Conservation (phyloP, 2,888 invertebrate genomes). For the Peribatodes rhomboidaria region DNA sequence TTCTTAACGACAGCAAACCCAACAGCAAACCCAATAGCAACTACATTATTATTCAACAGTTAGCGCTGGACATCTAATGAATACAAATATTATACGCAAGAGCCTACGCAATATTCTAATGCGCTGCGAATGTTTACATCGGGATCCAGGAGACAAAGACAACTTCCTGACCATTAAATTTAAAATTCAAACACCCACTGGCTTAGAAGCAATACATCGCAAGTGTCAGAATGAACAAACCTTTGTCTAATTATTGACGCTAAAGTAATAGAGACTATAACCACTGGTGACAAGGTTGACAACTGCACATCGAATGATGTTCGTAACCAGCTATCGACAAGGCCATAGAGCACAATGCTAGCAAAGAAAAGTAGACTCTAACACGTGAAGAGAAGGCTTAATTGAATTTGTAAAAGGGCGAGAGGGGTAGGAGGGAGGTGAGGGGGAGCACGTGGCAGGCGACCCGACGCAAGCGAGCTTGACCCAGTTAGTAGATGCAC, state of each 20-base stretch:
- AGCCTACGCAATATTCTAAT: slow-evolving; percentile 41
- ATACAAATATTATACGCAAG: slow-evolving; percentile 31
- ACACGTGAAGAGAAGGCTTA: slow-evolving; percentile 47
- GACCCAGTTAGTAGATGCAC: slow-evolving; percentile 83
- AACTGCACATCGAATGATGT: slow-evolving; percentile 54
- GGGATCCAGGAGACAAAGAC: slow-evolving; percentile 38
- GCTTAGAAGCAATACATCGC: slow-evolving; percentile 53
- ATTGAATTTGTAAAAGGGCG: slow-evolving; percentile 48
- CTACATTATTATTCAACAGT: slow-evolving; percentile 28
- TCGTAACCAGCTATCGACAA: slow-evolving; percentile 64
- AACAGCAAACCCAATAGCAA: too few species aligned
- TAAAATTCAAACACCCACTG: slow-evolving; percentile 56
- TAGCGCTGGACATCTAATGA: slow-evolving; percentile 28
- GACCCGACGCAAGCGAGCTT: slow-evolving; percentile 79
- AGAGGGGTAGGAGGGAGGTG: slow-evolving; percentile 47
- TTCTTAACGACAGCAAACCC: neutral
- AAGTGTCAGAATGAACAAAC: slow-evolving; percentile 52
- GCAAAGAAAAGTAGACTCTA: slow-evolving; percentile 62
- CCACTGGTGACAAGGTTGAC: slow-evolving; percentile 55
- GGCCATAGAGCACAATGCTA: slow-evolving; percentile 56
- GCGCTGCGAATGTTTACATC: slow-evolving; percentile 39
- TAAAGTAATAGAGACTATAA: slow-evolving; percentile 57
- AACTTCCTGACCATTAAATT: slow-evolving; percentile 56
- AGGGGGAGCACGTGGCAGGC: slow-evolving; percentile 74
- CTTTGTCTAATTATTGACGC: slow-evolving; percentile 56